phyloP scores from a whole-genome alignment of 2,888 invertebrate genomes.

The Drosophila aldrichi region DNA sequence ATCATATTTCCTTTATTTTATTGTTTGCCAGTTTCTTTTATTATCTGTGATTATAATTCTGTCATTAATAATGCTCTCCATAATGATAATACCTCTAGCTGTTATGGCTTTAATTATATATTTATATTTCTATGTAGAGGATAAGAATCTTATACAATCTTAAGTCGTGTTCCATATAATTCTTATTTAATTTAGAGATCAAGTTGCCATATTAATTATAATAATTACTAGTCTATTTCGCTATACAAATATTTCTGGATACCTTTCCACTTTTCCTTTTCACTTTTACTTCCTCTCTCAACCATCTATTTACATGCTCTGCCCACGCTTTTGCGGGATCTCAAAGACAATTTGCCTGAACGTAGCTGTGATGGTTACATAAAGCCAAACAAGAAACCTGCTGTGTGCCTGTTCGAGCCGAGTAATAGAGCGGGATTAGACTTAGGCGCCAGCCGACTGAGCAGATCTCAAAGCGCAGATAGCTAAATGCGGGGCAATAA shows the following conservation, averaged over 20 bases:
- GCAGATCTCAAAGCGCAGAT: conserved; percentile 43
- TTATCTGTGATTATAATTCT: too few species aligned
- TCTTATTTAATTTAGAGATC: not conserved
- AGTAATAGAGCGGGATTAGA: conserved; percentile 50
- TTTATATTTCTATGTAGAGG: not conserved
- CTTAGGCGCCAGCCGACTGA: conserved; percentile 46
- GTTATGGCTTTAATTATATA: too few species aligned
- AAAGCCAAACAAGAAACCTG: conserved; percentile 50
- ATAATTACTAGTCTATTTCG: not conserved
- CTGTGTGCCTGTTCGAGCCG: conserved; percentile 37
- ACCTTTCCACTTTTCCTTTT: not conserved
- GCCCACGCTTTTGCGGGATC: conserved; percentile 19
- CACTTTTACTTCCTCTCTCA: not conserved
- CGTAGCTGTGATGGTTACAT: conserved; percentile 29
- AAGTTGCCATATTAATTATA: too few species aligned
- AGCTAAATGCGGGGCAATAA: conserved; percentile 37
- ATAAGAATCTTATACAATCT: too few species aligned
- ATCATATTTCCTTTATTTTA: too few species aligned
- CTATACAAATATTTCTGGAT: not conserved
- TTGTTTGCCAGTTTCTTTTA: too few species aligned
- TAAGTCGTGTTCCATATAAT: not conserved
- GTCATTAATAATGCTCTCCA: too few species aligned
- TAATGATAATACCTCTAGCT: too few species aligned
- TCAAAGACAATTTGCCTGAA: conserved; percentile 16
- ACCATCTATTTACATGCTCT: not conserved